A percentile compares a stretch with the other conserved stretches of the same genome.
These are phyloP conservation scores for Noctua pronuba DNA, from an alignment of 2,888 invertebrate species.

Conservation along the genomic window DNA sequence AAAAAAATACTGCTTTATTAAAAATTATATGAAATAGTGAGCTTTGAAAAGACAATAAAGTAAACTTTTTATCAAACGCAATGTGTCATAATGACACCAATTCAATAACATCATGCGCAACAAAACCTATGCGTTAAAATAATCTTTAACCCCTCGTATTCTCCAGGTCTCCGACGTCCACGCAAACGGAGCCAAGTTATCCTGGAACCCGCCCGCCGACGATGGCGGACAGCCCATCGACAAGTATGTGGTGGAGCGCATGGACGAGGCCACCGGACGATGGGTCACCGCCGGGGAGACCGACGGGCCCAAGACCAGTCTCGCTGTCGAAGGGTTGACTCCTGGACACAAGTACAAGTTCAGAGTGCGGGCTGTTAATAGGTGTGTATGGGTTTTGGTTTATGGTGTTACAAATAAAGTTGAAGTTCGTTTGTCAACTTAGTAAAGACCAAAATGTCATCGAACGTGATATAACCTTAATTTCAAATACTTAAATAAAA, in stretches of 20 bases:
- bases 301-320: conserved; percentile 94
- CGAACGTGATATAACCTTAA: no score
- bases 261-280: conserved; percentile 97
- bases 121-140: not conserved
- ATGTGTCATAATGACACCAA: no score
- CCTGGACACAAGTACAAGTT: conserved; percentile 99
- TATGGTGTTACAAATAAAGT: not conserved
- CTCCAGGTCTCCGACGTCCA: conserved; percentile 93
- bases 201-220: conserved; percentile 98
- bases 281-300: conserved; percentile 99
- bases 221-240: conserved; percentile 98
- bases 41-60: not conserved
- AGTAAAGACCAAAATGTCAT: not conserved
- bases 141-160: not conserved
- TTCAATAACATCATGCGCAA: not conserved
- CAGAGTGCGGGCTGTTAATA: conserved; percentile 98
- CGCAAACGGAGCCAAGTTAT: conserved; percentile 96
- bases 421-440: not conserved
- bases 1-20: not conserved
- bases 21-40: not conserved
- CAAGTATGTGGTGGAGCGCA: conserved; percentile 98
- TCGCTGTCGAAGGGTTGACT: conserved; percentile 95
- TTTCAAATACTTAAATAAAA: no score
- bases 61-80: not conserved
- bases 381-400: conserved; percentile 77